phyloP scores from a whole-genome alignment of 2,888 invertebrate genomes.

The Agapostemon virescens region DNA sequence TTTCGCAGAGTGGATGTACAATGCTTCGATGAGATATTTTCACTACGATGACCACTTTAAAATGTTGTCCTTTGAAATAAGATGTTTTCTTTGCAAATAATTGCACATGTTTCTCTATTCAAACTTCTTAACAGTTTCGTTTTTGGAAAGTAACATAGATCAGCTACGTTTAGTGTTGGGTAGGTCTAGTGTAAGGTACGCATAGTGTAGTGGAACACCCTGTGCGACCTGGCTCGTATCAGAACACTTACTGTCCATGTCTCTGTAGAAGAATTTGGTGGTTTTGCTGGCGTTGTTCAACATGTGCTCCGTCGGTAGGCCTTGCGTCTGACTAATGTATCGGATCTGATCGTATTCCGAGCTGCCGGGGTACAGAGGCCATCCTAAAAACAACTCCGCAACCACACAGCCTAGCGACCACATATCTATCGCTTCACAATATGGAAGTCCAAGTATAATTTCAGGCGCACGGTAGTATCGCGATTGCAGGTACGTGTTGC shows the following conservation, averaged over 20 bases:
- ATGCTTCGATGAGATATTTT: too few relatives aligned
- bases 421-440: conserved; percentile 99
- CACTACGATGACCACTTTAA: too few relatives aligned
- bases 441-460: conserved; percentile 97
- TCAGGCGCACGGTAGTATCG: conserved; percentile 98
- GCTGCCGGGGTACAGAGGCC: conserved; percentile 99
- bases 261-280: conserved; percentile 98
- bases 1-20: too few relatives aligned
- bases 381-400: conserved; percentile 98
- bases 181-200: too few relatives aligned
- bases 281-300: conserved; percentile 98
- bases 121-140: too few relatives aligned
- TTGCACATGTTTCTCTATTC: too few relatives aligned
- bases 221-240: not conserved
- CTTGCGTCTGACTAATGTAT: conserved; percentile 98
- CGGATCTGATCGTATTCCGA: conserved; percentile 99
- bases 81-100: too few relatives aligned
- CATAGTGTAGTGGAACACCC: not conserved
- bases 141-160: too few relatives aligned
- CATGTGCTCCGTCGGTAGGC: conserved; percentile 98
- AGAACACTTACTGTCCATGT: conserved; percentile 89
- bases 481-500: conserved; percentile 99
- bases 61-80: too few relatives aligned
- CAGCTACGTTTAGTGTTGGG: too few relatives aligned
- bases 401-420: conserved; percentile 99